phyloP scores from a whole-genome alignment of 2,113 vertebrate species.

The Etia nguti region DNA sequence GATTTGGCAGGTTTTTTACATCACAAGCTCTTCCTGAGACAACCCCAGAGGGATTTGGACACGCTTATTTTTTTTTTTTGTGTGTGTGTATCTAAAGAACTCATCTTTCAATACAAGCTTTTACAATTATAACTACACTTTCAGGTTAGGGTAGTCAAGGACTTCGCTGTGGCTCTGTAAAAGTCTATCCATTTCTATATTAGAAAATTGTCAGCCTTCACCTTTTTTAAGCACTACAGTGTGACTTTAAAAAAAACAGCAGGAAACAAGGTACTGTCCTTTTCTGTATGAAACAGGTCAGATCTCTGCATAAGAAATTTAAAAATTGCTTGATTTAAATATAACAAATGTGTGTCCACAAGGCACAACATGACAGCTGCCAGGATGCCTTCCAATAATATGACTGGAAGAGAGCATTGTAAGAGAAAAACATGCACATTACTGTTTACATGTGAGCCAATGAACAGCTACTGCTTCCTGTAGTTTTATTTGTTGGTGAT shows the following conservation, averaged over 20 bases:
- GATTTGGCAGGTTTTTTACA: not conserved
- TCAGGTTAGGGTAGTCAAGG: not conserved
- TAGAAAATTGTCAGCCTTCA: not conserved
- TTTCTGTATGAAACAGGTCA: not conserved
- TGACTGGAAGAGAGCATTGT: not conserved
- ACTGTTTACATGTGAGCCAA: not conserved
- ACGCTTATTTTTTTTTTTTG: not conserved
- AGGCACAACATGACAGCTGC: not conserved
- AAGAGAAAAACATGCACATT: not conserved
- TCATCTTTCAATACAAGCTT: not conserved
- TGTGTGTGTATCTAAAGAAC: not conserved
- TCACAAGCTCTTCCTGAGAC: not conserved
- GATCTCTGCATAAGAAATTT: not conserved
- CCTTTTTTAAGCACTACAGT: not conserved
- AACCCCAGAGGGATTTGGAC: not conserved
- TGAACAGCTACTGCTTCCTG: not conserved
- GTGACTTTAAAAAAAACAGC: too few species aligned
- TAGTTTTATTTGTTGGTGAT: not conserved
- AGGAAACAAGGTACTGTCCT: not conserved
- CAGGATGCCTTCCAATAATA: not conserved
- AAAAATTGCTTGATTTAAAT: constrained; percentile 22
- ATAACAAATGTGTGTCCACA: not conserved
- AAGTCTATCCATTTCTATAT: not conserved
- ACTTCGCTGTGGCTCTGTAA: not conserved
- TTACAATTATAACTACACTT: not conserved